phyloP scores from a whole-genome alignment of 2,888 invertebrate species.

The Tinea semifulvella region DNA sequence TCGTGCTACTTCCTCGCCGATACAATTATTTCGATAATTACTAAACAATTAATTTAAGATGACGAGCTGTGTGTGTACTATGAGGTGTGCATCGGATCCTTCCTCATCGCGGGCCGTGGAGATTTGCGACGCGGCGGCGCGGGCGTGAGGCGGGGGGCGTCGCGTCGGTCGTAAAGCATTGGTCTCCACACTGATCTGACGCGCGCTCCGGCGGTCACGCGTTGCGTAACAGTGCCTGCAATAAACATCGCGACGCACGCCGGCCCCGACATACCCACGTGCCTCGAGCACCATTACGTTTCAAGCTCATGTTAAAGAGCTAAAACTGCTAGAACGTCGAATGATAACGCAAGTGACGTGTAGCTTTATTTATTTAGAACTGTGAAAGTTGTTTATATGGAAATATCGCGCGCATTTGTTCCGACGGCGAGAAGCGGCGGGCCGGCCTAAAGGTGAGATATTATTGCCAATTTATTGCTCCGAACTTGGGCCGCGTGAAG shows the following conservation, averaged over 20 bases:
- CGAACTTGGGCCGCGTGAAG: constrained; percentile 38
- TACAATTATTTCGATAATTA: constrained; percentile 51
- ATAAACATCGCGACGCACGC: constrained; percentile 60
- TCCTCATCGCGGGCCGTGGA: constrained; percentile 9
- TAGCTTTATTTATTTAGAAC: constrained; percentile 27
- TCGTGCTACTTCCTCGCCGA: constrained; percentile 52
- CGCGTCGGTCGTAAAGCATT: constrained; percentile 64
- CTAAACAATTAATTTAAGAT: constrained; percentile 48
- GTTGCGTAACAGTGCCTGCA: constrained; percentile 58
- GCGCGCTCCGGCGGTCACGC: constrained; percentile 65
- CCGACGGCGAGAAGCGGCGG: constrained; percentile 58
- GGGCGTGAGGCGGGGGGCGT: constrained; percentile 42
- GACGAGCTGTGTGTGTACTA: neutral
- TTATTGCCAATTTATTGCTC: constrained; percentile 61
- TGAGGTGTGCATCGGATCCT: constrained; percentile 22
- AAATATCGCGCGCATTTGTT: constrained; percentile 53
- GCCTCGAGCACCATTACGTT: constrained; percentile 49
- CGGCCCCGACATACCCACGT: constrained; percentile 54
- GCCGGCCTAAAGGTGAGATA: constrained; percentile 57
- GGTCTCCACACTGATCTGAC: constrained; percentile 65
- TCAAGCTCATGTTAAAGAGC: constrained; percentile 48
- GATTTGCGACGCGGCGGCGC: constrained; percentile 43
- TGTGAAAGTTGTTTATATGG: constrained; percentile 50
- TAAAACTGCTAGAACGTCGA: constrained; percentile 62
- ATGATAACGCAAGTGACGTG: constrained; percentile 26